Conservation (phyloP, 2,888 invertebrate genomes). For the Empis stercorea region DNA sequence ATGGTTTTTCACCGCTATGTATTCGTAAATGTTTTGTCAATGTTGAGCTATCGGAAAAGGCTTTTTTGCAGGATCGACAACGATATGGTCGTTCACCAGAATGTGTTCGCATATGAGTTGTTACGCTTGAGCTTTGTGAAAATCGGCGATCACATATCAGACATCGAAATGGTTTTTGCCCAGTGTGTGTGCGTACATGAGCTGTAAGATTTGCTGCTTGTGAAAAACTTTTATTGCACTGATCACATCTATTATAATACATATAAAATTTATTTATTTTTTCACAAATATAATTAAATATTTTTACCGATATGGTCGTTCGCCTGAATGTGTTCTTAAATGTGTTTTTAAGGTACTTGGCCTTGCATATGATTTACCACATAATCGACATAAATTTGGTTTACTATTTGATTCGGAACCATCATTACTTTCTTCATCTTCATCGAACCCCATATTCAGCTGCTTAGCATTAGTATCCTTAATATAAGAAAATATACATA, state of each 20-base stretch:
- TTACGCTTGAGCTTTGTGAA: conserved; percentile 89
- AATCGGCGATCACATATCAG: conserved; percentile 94
- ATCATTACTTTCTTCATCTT: conserved; percentile 52
- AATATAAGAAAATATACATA: not conserved
- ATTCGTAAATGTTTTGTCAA: conserved; percentile 86
- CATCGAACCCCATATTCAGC: conserved; percentile 41
- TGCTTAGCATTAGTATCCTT: conserved; percentile 14
- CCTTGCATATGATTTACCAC: conserved; percentile 92
- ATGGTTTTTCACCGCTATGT: conserved; percentile 79
- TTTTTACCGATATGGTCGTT: conserved; percentile 45
- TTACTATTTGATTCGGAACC: conserved; percentile 43
- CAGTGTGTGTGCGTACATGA: conserved; percentile 79
- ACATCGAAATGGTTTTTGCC: conserved; percentile 97
- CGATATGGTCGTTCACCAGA: conserved; percentile 97
- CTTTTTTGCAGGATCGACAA: conserved; percentile 94
- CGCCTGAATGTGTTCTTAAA: conserved; percentile 90
- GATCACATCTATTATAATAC: conserved; percentile 55
- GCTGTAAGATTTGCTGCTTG: conserved; percentile 98
- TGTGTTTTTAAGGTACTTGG: conserved; percentile 97
- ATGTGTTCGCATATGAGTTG: conserved; percentile 99
- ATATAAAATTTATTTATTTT: not conserved
- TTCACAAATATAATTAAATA: not conserved
- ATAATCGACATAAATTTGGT: conserved; percentile 85
- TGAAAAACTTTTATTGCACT: conserved; percentile 93
- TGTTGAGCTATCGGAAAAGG: conserved; percentile 97